These are phyloP conservation scores for Nesospiza acunhae DNA, from an alignment of 2,113 vertebrate genomes.

Conservation along the genomic window DNA sequence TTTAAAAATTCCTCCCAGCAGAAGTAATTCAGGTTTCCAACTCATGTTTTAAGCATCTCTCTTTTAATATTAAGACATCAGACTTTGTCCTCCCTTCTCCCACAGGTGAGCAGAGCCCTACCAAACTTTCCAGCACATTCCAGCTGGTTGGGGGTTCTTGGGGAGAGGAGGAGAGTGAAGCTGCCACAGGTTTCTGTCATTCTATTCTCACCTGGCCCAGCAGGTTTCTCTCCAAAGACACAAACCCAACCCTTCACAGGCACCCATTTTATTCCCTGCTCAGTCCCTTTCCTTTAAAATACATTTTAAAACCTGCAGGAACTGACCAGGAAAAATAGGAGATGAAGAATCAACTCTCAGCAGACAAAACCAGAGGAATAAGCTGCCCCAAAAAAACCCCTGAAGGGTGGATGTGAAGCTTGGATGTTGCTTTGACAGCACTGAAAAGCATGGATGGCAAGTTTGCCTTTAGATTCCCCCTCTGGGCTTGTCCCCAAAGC, in stretches of 20 bases:
- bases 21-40: neutral
- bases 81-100: neutral
- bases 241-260: neutral
- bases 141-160: rapidly evolving
- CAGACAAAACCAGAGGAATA: neutral
- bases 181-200: neutral
- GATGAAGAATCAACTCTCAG: neutral
- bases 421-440: neutral
- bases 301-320: neutral
- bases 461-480: neutral
- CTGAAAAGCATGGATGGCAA: neutral
- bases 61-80: too few relatives aligned
- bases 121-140: neutral
- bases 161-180: neutral
- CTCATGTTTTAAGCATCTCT: neutral
- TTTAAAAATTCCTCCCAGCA: neutral
- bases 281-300: neutral
- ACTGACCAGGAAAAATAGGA: neutral
- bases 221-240: neutral
- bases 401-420: neutral
- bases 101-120: neutral
- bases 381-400: neutral
- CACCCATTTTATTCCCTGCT: neutral
- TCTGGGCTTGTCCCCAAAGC: neutral
- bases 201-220: neutral